Percentiles rank a stretch among this genome's conserved stretches.
Evolutionary conservation across 2,797 vertebrate genomes (phyloP).

Genomic region (Manis javanica): DNA sequence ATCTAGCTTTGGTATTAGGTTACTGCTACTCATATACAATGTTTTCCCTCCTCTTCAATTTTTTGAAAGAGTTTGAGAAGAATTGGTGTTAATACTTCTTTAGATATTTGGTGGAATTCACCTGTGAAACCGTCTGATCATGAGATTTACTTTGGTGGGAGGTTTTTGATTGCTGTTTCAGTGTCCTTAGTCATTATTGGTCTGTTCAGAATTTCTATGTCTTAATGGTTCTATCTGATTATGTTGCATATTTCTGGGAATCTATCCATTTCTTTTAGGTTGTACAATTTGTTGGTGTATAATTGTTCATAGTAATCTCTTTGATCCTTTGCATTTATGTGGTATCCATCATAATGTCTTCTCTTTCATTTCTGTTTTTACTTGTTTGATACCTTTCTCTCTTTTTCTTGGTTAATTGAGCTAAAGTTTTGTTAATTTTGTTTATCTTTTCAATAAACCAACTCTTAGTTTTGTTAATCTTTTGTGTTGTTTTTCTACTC

Average conservation of each 20-base stretch:
- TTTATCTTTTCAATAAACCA: background rate
- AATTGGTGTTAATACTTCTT: background rate
- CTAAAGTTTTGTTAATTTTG: background rate
- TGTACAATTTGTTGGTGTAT: background rate
- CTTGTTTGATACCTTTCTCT: background rate
- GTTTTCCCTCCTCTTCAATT: background rate
- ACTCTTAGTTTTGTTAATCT: background rate
- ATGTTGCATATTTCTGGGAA: background rate
- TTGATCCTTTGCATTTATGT: background rate
- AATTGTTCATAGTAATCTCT: background rate
- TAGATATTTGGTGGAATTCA: background rate
- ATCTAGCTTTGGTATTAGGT: background rate
- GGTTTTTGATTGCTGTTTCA: background rate
- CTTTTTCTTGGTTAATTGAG: background rate
- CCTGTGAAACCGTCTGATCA: background rate
- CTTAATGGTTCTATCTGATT: background rate
- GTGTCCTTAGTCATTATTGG: background rate
- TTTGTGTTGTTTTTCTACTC: background rate
- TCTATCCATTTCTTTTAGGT: background rate
- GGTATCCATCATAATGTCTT: background rate
- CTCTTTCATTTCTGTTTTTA: background rate
- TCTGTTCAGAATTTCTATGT: background rate
- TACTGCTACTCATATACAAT: background rate
- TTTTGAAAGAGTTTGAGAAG: conserved; percentile 10
- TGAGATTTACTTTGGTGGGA: background rate